These are phyloP conservation scores for Gastracanthus pulcherrimus DNA, from an alignment of 2,888 invertebrate species.

Conservation along the genomic window DNA sequence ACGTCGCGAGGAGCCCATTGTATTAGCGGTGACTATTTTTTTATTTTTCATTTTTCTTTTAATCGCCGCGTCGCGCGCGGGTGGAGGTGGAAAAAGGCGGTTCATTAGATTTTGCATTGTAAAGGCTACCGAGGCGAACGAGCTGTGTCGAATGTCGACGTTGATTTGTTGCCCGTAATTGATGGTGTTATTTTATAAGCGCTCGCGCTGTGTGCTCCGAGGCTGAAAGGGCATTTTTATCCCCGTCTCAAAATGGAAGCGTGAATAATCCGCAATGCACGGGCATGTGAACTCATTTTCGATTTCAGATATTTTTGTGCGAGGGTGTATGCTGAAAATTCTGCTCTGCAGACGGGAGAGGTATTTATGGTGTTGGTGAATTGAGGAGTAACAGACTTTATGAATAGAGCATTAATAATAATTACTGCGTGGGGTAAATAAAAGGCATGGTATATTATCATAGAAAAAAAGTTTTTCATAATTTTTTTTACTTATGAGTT, in stretches of 20 bases:
- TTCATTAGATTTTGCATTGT: conserved; percentile 39
- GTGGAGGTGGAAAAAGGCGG: not conserved
- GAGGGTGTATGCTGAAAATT: not conserved
- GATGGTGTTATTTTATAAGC: conserved; percentile 17
- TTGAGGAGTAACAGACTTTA: no score
- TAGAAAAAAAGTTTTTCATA: no score
- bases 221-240: not conserved
- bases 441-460: no score
- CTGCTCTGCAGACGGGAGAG: no score
- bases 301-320: not conserved
- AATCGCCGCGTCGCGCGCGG: not conserved
- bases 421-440: no score
- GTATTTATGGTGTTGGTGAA: no score
- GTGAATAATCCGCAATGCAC: conserved; percentile 1
- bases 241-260: not conserved
- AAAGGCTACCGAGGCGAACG: conserved; percentile 32
- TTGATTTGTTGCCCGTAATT: conserved; percentile 47
- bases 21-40: not conserved
- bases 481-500: no score
- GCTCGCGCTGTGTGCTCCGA: no score
- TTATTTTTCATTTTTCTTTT: not conserved
- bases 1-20: conserved; percentile 26
- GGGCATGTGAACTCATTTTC: no score
- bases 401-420: no score
- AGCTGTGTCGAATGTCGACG: conserved; percentile 22